Base-by-base conservation (phyloP, 2,888 invertebrate species). In the Xestia ashworthii region DNA sequence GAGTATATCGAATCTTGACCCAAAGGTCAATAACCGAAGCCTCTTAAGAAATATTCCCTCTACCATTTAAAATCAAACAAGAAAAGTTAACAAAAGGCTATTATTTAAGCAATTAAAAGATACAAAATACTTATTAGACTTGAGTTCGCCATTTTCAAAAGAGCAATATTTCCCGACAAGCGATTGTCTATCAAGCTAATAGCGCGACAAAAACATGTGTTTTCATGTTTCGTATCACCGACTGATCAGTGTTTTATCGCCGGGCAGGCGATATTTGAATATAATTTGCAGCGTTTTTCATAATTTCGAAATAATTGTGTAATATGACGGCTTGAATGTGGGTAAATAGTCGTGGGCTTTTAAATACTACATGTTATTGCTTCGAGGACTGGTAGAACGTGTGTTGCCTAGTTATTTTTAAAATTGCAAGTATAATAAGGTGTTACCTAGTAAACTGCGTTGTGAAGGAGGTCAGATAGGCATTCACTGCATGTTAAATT, bases 141-240 rank as follows among this genome's bases (percentile, higher is more conserved):
- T 46, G 4, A 64, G 3, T 55, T 44, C 19, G 25, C 25, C 3
- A 62, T 62, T 11, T 32, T 55, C 22, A 65, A 80, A 80, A 46
- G 19, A 65, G 12, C 46, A 50, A 58, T 38, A 55, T 12, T 25
- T 69, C 32, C 53, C 3, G 11, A 19, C 41, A 55, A 64, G 32
- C 74, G 64, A 76, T 70, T 86, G 68, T 92, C 91, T 90, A 91
- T 91, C 90, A 90, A 91, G 84, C 84, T 89, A 90, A 91, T 90
- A 90, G 90, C 87, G 86, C 87, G 71, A 76, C 80, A 82, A 71
- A 75, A 87, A 88, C 89, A 89, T 75, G 85, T 89, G 90, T 87
- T 86, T 79, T 71, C 80, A 80, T 86, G 86, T 88, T 82, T 67
- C 76, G 69, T 86, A 86, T 89, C 86, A 64, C 78, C 64, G 50